Evolutionary conservation across 1,140 invertebrate species (phyloP), one percentile per base, ranked within the genome.

Genomic region (Solen grandis): DNA sequence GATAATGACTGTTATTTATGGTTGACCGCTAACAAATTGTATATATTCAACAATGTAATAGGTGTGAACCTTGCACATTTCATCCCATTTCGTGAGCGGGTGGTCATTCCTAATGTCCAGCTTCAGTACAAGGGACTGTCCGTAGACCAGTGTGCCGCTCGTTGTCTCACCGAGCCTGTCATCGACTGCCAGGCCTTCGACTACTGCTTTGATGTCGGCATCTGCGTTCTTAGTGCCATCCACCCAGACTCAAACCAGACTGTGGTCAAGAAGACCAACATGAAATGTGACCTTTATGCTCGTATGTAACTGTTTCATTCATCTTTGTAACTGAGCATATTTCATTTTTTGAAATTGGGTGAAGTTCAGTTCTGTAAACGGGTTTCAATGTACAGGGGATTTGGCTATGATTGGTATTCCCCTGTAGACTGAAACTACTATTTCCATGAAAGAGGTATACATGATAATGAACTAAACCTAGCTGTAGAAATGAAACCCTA

Each of bases 161-260:
- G 31, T 33, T 82, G 81, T 66, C 62, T 82, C 1, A 54, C 35
- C 19, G 73, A 82, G 33, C 31, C 62, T 13, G 60, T 60, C 19
- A 65, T 82, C 16, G 60, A 77, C 57, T 82, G 81, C 29, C 81
- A 77, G 65, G 57, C 73, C 0, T 77, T 82, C 52, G 68, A 62
- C 5, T 82, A 82, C 52, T 82, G 81, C 33, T 82, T 70, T 55
- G 74, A 82, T 33, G 72, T 69, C 10, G 81, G 81, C 25, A 16
- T 36, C 5, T 82, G 81, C 33, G 16, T 27, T 22, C 50, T 82
- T 10, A 82, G 81, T 63, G 54, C 57, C 0, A 50, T 35, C 1
- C 73, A 70, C 46, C 33, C 74, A 1, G 81, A 77, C 35, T 46
- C 69, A 46, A 59, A 46, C 16, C 55, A 62, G 16, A 10, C 46